A percentile compares a stretch with the other conserved stretches of the same genome.
Conservation (phyloP, 2,797 vertebrate species). For the Pseudomugil gertrudae region DNA sequence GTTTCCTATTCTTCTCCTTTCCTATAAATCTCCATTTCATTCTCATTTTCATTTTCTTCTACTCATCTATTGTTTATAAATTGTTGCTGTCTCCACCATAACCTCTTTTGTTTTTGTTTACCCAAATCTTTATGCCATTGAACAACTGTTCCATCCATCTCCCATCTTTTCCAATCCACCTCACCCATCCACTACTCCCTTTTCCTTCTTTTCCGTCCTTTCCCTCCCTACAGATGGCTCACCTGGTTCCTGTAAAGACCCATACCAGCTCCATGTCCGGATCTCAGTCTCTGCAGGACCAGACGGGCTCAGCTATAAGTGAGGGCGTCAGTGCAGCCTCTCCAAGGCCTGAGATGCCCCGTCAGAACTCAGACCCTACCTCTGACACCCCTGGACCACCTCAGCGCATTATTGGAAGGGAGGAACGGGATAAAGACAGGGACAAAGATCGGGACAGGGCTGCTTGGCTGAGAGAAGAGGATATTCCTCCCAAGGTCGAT, state of each 20-base stretch:
- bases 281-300: slow-evolving; percentile 95
- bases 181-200: background rate
- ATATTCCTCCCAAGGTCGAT: slow-evolving; percentile 75
- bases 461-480: slow-evolving; percentile 76
- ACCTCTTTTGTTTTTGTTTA: background rate
- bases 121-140: background rate
- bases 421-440: slow-evolving; percentile 89
- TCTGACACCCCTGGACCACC: slow-evolving; percentile 91
- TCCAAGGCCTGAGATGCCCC: slow-evolving; percentile 92
- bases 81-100: background rate
- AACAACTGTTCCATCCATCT: background rate
- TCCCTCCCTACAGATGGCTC: slow-evolving; percentile 82
- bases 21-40: background rate
- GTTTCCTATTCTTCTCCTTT: background rate
- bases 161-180: background rate
- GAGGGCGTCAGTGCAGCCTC: slow-evolving; percentile 82
- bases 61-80: background rate
- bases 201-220: background rate
- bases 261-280: slow-evolving; percentile 90
- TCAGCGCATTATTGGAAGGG: slow-evolving; percentile 74
- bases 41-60: slow-evolving; percentile 4
- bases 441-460: slow-evolving; percentile 81
- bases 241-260: slow-evolving; percentile 93
- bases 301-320: slow-evolving; percentile 88
- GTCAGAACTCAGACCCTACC: slow-evolving; percentile 96